phyloP scores from a whole-genome alignment of 2,888 invertebrate species.

The Andrena bicolor region DNA sequence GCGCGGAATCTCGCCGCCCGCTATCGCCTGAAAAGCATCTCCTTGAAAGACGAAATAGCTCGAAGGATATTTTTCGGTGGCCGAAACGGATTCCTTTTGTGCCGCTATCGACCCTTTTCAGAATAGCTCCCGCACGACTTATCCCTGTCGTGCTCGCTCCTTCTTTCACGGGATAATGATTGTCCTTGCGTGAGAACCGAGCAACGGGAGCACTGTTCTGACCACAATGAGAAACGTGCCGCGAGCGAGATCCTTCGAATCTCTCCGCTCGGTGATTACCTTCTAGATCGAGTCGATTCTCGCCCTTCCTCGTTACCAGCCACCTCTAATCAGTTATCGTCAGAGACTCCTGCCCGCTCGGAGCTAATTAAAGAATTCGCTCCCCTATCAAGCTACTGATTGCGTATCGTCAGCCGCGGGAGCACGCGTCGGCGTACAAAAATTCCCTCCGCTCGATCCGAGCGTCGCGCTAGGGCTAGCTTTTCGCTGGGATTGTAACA shows the following conservation, averaged over 20 bases:
- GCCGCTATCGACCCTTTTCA: conserved; percentile 60
- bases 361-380: not conserved
- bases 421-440: not conserved
- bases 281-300: conserved; percentile 18
- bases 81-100: conserved; percentile 49
- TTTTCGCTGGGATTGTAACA: conserved; percentile 38
- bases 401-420: not conserved
- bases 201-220: conserved; percentile 60
- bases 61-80: conserved; percentile 40
- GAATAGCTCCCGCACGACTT: conserved; percentile 57
- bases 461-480: conserved; percentile 3
- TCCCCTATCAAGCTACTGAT: not conserved
- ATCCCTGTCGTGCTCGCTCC: conserved; percentile 47
- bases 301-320: not conserved
- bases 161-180: conserved; percentile 67
- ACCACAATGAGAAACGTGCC: conserved; percentile 75
- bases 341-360: not conserved
- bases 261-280: conserved; percentile 48
- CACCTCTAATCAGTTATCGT: conserved; percentile 4
- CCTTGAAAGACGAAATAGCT: conserved; percentile 46
- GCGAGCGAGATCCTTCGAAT: conserved; percentile 61
- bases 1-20: conserved; percentile 16
- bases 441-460: not conserved
- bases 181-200: conserved; percentile 75
- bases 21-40: conserved; percentile 38